Base-by-base conservation (phyloP, 23 tunicate species). In the Ciona savignyi region DNA sequence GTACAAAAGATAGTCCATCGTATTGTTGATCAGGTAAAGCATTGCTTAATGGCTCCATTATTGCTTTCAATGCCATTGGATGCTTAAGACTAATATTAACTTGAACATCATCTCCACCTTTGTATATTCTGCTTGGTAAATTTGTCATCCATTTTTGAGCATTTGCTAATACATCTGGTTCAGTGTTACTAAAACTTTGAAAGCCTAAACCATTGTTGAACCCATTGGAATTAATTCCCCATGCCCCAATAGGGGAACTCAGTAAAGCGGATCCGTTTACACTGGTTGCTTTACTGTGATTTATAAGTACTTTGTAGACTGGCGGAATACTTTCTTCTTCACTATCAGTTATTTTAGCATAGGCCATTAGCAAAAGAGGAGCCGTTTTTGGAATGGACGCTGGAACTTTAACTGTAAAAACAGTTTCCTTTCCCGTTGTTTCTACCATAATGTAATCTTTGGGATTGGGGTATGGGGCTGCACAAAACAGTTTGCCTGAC, bases 81-180 rank as follows among this genome's bases (percentile, higher is more conserved):
- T 42, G 56, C 11, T 9, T 6, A 15, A 42, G 56, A 0, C 51
- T 29, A 29, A 85, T 34, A 19, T 35, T 26, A 33, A 78, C 15
- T 24, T 25, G 32, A 22, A 85, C 63, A 72, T 77, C 82, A 19
- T 78, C 78, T 49, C 90, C 90, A 1, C 83, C 83, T 26, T 34
- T 21, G 74, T 77, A 85, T 20, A 26, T 71, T 33, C 83, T 33
- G 0, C 70, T 32, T 25, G 90, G 83, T 6, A 42, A 15, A 42
- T 15, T 42, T 42, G 56, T 42, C 56, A 42, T 42, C 56, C 56
- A 42, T 15, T 42, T 42, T 42, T 42, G 11, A 15, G 15, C 9
- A 42, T 42, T 9, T 42, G 56, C 9, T 6, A 9, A 42, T 9
- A 42, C 15, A 9, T 42, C 56, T 9, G 56, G 56, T 15, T 42